Conservation (phyloP, 2,797 vertebrate genomes). For the Alectoris magna region DNA sequence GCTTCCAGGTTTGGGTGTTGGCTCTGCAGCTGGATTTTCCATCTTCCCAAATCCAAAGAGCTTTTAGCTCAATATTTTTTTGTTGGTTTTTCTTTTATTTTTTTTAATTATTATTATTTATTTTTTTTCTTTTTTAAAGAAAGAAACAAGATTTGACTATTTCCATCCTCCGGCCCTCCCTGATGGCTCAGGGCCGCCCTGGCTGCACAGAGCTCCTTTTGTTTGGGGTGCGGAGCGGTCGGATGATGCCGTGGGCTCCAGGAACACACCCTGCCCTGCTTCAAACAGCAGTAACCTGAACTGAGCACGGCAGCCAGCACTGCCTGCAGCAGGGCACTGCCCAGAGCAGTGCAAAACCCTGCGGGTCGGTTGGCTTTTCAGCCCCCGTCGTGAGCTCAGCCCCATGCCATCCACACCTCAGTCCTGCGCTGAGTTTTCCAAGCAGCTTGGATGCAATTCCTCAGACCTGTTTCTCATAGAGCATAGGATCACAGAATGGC, state of each 20-base stretch:
- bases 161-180: neutral
- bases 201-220: slow-evolving; percentile 35
- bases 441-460: neutral
- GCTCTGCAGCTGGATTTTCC: neutral
- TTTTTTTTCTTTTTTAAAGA: too few relatives aligned
- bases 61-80: neutral
- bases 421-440: neutral
- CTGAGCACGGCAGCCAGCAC: neutral
- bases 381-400: neutral
- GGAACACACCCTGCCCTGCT: neutral
- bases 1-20: slow-evolving; percentile 36
- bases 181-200: neutral
- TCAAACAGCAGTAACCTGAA: neutral
- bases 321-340: neutral
- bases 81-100: too few relatives aligned
- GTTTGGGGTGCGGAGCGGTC: neutral
- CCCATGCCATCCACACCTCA: neutral
- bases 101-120: too few relatives aligned
- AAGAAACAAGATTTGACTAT: neutral
- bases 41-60: slow-evolving; percentile 7
- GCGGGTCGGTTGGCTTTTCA: neutral
- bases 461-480: neutral
- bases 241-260: neutral
- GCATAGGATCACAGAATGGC: neutral
- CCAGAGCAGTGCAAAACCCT: neutral